Conservation (phyloP, 2,797 vertebrate species). For the Neomorphus geoffroyi region DNA sequence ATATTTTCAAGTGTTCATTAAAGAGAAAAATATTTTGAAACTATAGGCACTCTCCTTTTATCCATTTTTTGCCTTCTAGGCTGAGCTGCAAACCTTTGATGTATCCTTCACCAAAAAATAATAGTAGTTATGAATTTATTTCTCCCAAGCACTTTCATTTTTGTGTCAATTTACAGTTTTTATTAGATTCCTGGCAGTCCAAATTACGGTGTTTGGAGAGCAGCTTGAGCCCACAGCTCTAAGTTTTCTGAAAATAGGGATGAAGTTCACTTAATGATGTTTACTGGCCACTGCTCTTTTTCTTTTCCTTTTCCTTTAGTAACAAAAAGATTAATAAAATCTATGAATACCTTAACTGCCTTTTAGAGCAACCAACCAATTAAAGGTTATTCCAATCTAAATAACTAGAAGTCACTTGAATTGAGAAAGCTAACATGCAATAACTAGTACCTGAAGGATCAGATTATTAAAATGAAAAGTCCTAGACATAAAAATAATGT, state of each 20-base stretch:
- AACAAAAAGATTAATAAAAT: constrained; percentile 66
- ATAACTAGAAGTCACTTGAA: constrained; percentile 47
- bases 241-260: constrained; percentile 21
- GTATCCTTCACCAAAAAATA: constrained; percentile 53
- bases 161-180: constrained; percentile 65
- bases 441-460: background rate
- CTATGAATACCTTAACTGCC: constrained; percentile 51
- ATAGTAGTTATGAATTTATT: constrained; percentile 61
- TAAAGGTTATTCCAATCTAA: constrained; percentile 66
- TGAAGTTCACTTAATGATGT: constrained; percentile 43
- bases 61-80: constrained; percentile 54
- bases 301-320: background rate
- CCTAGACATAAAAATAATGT: background rate
- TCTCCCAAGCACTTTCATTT: constrained; percentile 64
- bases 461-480: background rate
- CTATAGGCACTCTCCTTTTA: constrained; percentile 55
- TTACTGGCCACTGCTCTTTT: constrained; percentile 37
- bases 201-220: constrained; percentile 53
- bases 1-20: constrained; percentile 69
- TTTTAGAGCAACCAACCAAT: constrained; percentile 45
- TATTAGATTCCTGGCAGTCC: constrained; percentile 43
- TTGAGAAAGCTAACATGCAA: constrained; percentile 28
- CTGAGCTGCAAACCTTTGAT: constrained; percentile 62
- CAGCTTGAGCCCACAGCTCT: constrained; percentile 22
- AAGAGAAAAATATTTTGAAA: constrained; percentile 66